Evolutionary conservation across 2,113 vertebrate genomes (phyloP).

Genomic region (Typhlomys cinereus): DNA sequence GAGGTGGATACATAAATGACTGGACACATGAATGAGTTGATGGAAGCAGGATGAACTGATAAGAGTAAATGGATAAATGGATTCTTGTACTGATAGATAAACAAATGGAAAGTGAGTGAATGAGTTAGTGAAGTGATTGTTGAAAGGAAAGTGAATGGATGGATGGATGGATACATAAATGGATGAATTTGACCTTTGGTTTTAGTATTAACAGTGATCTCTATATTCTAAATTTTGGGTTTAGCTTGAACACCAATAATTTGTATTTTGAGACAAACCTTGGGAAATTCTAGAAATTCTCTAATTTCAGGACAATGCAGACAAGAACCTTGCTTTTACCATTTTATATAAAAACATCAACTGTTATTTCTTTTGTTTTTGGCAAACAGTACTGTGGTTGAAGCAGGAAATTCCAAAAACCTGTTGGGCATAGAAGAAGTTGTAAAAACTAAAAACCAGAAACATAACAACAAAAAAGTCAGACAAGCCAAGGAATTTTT

Average conservation of each 20-base stretch:
- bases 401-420: constrained; percentile 46
- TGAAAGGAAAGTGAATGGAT: not conserved
- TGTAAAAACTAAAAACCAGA: not conserved
- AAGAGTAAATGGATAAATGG: not conserved
- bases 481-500: too few relatives aligned
- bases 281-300: not conserved
- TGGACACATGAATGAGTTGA: not conserved
- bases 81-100: too few relatives aligned
- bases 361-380: not conserved
- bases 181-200: not conserved
- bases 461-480: too few relatives aligned
- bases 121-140: too few relatives aligned
- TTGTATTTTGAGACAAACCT: not conserved
- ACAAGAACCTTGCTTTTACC: not conserved
- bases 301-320: not conserved
- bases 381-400: not conserved
- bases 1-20: not conserved
- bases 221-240: not conserved
- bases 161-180: not conserved
- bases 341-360: not conserved
- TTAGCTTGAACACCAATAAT: not conserved
- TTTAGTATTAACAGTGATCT: not conserved
- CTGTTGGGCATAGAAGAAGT: not conserved
- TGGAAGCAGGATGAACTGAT: too few relatives aligned
- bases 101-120: not conserved